A percentile compares a stretch with the other conserved stretches of the same genome.
These are phyloP conservation scores for Euthynnus affinis DNA, from an alignment of 2,797 vertebrate genomes.

Conservation along the genomic window DNA sequence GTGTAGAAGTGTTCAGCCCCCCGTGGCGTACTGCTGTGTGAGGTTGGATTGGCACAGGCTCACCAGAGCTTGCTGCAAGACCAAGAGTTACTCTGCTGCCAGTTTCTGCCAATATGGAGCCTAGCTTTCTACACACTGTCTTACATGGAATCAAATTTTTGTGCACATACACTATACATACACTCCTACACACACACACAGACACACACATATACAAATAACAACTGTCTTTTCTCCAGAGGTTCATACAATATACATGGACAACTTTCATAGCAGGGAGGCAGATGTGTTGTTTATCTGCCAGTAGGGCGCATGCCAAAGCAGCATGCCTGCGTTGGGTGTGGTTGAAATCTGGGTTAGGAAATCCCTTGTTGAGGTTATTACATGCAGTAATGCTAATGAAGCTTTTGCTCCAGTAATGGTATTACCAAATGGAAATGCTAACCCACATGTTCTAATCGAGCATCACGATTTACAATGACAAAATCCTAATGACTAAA, in stretches of 20 bases:
- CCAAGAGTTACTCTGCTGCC: slow-evolving; percentile 49
- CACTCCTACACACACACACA: background rate
- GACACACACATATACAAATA: slow-evolving; percentile 18
- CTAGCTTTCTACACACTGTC: slow-evolving; percentile 29
- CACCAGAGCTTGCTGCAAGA: slow-evolving; percentile 55
- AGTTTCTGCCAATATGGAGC: slow-evolving; percentile 64
- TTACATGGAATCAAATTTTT: slow-evolving; percentile 30
- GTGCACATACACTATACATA: slow-evolving; percentile 9
- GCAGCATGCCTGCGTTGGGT: slow-evolving; percentile 65
- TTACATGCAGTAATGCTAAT: slow-evolving; percentile 76
- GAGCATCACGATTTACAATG: slow-evolving; percentile 55
- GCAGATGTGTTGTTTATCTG: slow-evolving; percentile 67
- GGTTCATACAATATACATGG: slow-evolving; percentile 62
- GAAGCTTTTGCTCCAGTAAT: slow-evolving; percentile 70
- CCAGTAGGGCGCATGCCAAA: slow-evolving; percentile 63
- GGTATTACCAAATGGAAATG: slow-evolving; percentile 63
- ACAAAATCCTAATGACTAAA: slow-evolving; percentile 62
- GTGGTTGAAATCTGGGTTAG: slow-evolving; percentile 77
- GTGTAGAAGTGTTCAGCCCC: slow-evolving; percentile 78
- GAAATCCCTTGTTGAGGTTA: slow-evolving; percentile 75
- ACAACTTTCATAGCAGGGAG: slow-evolving; percentile 46
- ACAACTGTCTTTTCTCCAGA: slow-evolving; percentile 26
- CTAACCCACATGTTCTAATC: slow-evolving; percentile 56
- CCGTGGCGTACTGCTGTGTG: slow-evolving; percentile 62
- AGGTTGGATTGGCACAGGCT: slow-evolving; percentile 63